Evolutionary conservation across 2,888 invertebrate species (phyloP), one percentile per base, ranked within the genome.

Genomic region (Eupithecia abbreviata): DNA sequence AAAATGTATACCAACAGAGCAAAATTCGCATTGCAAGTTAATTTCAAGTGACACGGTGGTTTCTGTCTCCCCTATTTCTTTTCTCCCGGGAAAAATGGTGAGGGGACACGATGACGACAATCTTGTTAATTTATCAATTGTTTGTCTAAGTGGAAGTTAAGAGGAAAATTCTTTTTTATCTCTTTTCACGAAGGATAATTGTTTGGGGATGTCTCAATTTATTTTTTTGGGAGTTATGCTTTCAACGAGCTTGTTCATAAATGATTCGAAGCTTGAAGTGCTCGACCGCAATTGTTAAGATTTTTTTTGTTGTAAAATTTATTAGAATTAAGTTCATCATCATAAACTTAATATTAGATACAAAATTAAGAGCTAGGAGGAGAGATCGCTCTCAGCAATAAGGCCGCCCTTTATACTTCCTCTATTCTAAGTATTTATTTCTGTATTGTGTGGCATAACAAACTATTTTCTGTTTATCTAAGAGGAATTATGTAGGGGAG

Each of bases 41-140:
- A 2, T 47, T 18, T 13, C n/a, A 70, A 77, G 75, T 75, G 77
- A 77, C 71, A 75, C 18, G 68, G 18, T 45, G 9, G n/a, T 4
- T 91, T 88, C 85, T 86, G 88, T 89, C 90, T 91, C 91, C 92
- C 93, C 90, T 87, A 86, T 89, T 89, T 90, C 87, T 89, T 85
- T 85, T 86, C 87, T 87, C 87, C 82, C 82, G n/a, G 81, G 81
- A 78, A 82, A 83, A 86, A 89, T 88, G 55, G 70, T 82, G 81
- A 85, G 89, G 88, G 87, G 85, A 85, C 87, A 84, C 81, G 87
- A 86, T 84, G 88, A 87, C 86, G 87, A 88, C 88, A 87, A 92
- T 91, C 91, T 91, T 91, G 91, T 92, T 93, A 93, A 92, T 92
- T 91, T 91, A 89, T 89, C 90, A 91, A 91, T 90, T 91, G 90